Conservation (phyloP, 37 sponge, comb jelly and placozoan genomes). For the Halichondria panicea region DNA sequence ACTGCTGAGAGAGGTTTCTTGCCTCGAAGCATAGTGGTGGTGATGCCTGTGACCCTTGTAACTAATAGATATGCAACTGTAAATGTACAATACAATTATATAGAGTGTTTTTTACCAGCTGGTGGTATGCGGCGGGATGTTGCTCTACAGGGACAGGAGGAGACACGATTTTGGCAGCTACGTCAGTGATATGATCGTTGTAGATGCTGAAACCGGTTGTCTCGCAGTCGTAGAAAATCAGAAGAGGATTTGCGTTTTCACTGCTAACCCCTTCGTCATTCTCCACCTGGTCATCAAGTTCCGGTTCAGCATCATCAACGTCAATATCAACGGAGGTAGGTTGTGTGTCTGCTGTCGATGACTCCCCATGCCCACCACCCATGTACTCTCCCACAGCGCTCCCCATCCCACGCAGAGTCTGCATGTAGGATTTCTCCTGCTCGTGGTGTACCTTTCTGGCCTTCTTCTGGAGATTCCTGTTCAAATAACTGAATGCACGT, state of each 20-base stretch:
- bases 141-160: conserved; percentile 1
- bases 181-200: conserved; percentile 35
- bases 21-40: conserved; percentile 2
- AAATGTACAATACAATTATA: too few species aligned
- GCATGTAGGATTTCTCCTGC: not conserved
- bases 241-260: conserved; percentile 11
- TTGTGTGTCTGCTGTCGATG: too few species aligned
- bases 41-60: conserved; percentile 29
- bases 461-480: not conserved
- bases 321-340: too few species aligned
- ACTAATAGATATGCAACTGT: too few species aligned
- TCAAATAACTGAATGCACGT: not conserved
- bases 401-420: not conserved
- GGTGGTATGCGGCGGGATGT: too few species aligned
- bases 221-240: conserved; percentile 44
- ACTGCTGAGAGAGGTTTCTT: conserved; percentile 16
- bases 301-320: too few species aligned
- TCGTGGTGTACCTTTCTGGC: not conserved
- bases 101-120: too few species aligned
- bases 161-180: conserved; percentile 32
- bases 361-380: not conserved
- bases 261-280: not conserved
- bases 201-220: conserved; percentile 44
- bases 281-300: too few species aligned
- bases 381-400: not conserved